Conservation (phyloP, 2,113 vertebrate genomes). For the Mormoops blainvillei region DNA sequence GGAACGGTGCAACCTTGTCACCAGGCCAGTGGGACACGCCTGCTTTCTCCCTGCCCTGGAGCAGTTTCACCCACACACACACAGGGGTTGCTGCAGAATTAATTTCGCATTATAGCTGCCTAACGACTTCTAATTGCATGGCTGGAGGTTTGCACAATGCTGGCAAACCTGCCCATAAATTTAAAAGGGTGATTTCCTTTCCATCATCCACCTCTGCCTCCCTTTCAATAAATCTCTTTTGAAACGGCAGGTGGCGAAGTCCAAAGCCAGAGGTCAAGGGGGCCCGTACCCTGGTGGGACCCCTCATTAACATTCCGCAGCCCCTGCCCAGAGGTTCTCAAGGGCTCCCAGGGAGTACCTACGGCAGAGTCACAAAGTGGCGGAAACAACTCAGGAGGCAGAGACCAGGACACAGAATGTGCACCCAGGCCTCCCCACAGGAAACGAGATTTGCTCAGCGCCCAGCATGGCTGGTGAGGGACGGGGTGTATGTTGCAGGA, state of each 20-base stretch:
- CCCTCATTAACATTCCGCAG: background rate
- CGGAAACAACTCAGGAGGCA: background rate
- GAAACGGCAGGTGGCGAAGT: background rate
- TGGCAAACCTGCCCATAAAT: conserved; percentile 11
- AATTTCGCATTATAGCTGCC: conserved; percentile 47
- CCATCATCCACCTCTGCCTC: conserved; percentile 33
- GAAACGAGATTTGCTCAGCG: background rate
- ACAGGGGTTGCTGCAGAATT: background rate
- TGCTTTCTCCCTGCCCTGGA: background rate
- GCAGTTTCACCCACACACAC: background rate
- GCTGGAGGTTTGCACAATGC: conserved; percentile 63
- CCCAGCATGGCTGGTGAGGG: background rate
- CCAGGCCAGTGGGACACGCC: conserved; percentile 29
- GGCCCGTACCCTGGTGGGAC: rapidly evolving
- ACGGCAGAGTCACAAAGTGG: background rate
- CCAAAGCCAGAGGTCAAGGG: background rate
- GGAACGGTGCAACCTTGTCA: background rate
- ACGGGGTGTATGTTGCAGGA: rapidly evolving
- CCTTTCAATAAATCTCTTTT: conserved; percentile 43
- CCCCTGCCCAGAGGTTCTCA: background rate
- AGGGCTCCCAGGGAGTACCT: background rate
- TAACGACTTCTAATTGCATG: conserved; percentile 65
- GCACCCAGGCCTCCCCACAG: background rate
- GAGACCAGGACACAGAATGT: background rate
- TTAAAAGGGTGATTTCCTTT: conserved; percentile 30